Conservation (phyloP, 1,140 invertebrate species). For the Tetragonula clypearis region DNA sequence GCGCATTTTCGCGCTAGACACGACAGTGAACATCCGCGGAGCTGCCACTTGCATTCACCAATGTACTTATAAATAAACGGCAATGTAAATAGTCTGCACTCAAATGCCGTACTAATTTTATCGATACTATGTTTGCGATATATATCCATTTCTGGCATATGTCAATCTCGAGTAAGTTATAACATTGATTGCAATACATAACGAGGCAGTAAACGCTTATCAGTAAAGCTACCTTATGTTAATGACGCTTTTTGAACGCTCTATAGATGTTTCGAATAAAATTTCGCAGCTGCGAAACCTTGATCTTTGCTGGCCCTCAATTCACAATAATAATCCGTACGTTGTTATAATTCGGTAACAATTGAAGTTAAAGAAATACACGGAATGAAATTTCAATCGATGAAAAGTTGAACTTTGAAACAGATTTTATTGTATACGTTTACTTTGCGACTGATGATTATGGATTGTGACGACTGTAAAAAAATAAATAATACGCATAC, state of each 20-base stretch:
- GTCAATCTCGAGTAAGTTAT: slow-evolving; percentile 15
- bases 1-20: slow-evolving; percentile 25
- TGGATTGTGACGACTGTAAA: not conserved
- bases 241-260: too few relatives aligned
- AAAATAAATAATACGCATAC: not conserved
- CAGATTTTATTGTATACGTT: not conserved
- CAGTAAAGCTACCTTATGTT: not conserved
- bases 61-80: slow-evolving; percentile 79
- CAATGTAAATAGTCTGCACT: slow-evolving; percentile 79
- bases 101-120: slow-evolving; percentile 79
- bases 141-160: slow-evolving; percentile 49
- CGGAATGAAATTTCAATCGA: not conserved
- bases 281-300: too few relatives aligned
- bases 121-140: slow-evolving; percentile 67
- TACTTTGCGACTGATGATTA: not conserved
- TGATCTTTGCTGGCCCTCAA: not conserved
- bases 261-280: too few relatives aligned
- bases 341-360: not conserved
- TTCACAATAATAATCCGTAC: not conserved
- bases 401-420: not conserved
- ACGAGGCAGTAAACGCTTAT: not conserved
- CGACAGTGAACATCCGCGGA: slow-evolving; percentile 27
- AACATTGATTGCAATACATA: not conserved
- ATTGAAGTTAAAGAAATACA: not conserved
- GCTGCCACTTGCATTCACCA: slow-evolving; percentile 68